Base-by-base conservation (phyloP, 1,140 invertebrate species). In the Euglossa dilemma region DNA sequence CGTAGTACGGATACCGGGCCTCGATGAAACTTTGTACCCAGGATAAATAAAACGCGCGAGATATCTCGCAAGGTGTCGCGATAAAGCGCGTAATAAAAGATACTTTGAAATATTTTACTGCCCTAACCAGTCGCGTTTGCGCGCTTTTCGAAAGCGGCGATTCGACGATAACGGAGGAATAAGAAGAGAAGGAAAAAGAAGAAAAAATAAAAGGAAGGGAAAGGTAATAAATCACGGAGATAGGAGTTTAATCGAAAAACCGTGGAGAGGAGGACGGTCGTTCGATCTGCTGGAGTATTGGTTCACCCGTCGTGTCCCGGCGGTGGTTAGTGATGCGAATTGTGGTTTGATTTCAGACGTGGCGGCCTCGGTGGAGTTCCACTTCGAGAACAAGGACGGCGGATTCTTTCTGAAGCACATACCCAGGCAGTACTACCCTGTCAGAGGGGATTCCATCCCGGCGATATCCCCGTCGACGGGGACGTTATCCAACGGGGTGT, bases 361-460 rank as follows among this genome's bases (percentile, higher is more conserved):
- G 36, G 90, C 90, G 28, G 91, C 89, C 7, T 94, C 95, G 75
- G 97, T 98, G 63, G 97, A 98, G 94, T 97, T 98, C 82, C 97
- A 98, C 92, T 98, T 98, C 90, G 97, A 98, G 93, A 97, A 97
- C 91, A 97, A 97, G 90, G 97, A 98, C 91, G 97, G 97, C 72
- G 97, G 97, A 28, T 98, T 98, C 94, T 98, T 98, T 91, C 93
- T 98, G 82, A 97, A 97, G 91, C 97, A 98, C 91, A 96, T 96
- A 61, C 95, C 96, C 7, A 93, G 96, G 85, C 96, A 97, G 91
- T 95, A 95, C 70, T 95, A 95, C 36, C 92, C 92, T 16, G 80
- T 90, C 14, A 75, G 93, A 85, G 91, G 90, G 77, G 94, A 90
- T 73, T 91, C 94, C 7, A 92, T 93, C 9, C 91, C 93, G 6